Conservation (phyloP, 2,797 vertebrate species). For the Macropus fuliginosus region DNA sequence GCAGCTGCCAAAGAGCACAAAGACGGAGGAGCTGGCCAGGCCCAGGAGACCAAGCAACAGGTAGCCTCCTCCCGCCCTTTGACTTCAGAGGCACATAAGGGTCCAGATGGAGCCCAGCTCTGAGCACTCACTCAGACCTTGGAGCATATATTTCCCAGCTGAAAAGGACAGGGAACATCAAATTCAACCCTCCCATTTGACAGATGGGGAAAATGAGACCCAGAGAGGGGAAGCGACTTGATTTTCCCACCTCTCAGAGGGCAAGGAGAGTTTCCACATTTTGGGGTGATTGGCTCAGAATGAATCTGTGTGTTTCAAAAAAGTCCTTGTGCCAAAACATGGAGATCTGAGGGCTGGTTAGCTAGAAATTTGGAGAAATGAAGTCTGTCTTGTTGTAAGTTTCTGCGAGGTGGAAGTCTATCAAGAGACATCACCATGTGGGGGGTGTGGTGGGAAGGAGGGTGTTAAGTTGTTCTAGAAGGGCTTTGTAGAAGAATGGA, state of each 20-base stretch:
- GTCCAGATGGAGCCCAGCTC: neutral
- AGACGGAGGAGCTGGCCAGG: neutral
- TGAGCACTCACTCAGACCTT: neutral
- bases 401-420: neutral
- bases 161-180: neutral
- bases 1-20: conserved; percentile 26
- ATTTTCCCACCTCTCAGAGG: neutral
- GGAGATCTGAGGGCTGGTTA: neutral
- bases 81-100: neutral
- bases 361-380: neutral
- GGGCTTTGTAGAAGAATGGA: neutral
- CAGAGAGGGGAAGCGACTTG: conserved; percentile 27
- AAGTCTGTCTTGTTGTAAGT: neutral
- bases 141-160: conserved; percentile 13
- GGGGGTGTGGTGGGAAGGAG: neutral
- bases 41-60: neutral
- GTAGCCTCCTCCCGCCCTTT: neutral
- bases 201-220: conserved; percentile 14
- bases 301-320: neutral
- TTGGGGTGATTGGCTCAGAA: neutral
- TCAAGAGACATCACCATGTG: neutral
- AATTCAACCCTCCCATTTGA: conserved; percentile 14
- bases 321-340: neutral
- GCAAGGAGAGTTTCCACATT: conserved; percentile 39
- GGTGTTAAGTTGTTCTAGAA: neutral